Base-by-base conservation (phyloP, 2,888 invertebrate species). In the Tholera decimalis region DNA sequence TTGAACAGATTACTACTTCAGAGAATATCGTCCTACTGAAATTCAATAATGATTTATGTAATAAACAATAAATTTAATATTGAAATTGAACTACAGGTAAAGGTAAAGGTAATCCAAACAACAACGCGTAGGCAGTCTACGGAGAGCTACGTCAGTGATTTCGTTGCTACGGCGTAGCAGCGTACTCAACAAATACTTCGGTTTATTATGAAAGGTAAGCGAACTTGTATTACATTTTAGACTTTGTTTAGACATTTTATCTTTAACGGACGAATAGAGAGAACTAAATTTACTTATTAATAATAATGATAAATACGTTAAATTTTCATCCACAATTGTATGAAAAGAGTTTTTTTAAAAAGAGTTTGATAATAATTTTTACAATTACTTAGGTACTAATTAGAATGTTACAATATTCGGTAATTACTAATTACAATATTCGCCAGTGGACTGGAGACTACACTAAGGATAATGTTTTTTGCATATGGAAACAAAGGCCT, bases 91-190 rank as follows among this genome's bases (percentile, higher is more conserved):
- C 11, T 26, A 41, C 15, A 43, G 2, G 47, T n/a, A n/a, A n/a
- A n/a, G n/a, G n/a, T n/a, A 26, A 70, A 70, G 54, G 30, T 44
- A 58, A 71, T 54, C 46, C 15, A 50, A 54, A 49, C 39, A 28
- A 35, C 13, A 22, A 26, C 35, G 53, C 73, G 65, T 51, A 58
- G 30, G n/a, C 26, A 28, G 33, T 50, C 73, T 72, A 73, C 77
- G 50, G 46, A 51, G n/a, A 57, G 57, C 77, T 62, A 73, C 77
- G 63, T 54, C 41, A 58, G 22, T 50, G 13, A n/a, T 41, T 15
- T 50, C 22, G 54, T 55, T 64, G 77, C 72, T 56, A 49, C 37
- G 55, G 41, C 66, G 73, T 64, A 77, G 65, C 30, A 41, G 33
- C 73, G 73, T 64, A 77, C 58, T 13, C 50, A 64, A 51, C 24